phyloP scores from a whole-genome alignment of 2,888 invertebrate genomes.

The Agrotis clavis region DNA sequence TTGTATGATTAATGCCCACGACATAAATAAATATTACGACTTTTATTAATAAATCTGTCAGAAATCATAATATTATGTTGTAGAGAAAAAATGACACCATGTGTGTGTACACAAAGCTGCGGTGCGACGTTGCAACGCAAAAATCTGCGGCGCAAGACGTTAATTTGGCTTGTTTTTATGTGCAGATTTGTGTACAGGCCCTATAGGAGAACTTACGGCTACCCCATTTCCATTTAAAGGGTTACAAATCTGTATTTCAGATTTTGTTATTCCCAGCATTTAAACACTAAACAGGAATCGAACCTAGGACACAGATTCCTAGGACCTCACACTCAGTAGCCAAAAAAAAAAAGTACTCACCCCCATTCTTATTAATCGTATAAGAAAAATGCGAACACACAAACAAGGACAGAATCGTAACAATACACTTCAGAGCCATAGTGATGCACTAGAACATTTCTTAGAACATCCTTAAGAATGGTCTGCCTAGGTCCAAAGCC shows the following conservation, averaged over 20 bases:
- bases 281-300: neutral
- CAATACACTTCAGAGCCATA: conserved; percentile 74
- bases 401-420: conserved; percentile 73
- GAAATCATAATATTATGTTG: neutral
- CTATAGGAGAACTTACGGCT: neutral
- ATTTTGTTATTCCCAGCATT: neutral
- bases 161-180: too few relatives aligned
- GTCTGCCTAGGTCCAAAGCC: conserved; percentile 53
- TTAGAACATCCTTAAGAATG: conserved; percentile 18
- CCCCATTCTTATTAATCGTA: conserved; percentile 70
- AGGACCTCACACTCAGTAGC: neutral
- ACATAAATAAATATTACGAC: too few relatives aligned
- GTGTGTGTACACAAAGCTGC: too few relatives aligned
- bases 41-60: too few relatives aligned
- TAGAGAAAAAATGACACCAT: neutral
- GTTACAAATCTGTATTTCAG: neutral
- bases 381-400: conserved; percentile 77
- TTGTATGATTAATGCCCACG: too few relatives aligned
- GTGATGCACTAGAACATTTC: conserved; percentile 49
- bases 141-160: too few relatives aligned
- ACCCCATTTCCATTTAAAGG: neutral
- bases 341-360: conserved; percentile 68
- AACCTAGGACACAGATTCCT: neutral
- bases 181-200: too few relatives aligned
- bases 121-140: too few relatives aligned